Conservation (phyloP, 2,888 invertebrate species). For the Drosophila planitibia region DNA sequence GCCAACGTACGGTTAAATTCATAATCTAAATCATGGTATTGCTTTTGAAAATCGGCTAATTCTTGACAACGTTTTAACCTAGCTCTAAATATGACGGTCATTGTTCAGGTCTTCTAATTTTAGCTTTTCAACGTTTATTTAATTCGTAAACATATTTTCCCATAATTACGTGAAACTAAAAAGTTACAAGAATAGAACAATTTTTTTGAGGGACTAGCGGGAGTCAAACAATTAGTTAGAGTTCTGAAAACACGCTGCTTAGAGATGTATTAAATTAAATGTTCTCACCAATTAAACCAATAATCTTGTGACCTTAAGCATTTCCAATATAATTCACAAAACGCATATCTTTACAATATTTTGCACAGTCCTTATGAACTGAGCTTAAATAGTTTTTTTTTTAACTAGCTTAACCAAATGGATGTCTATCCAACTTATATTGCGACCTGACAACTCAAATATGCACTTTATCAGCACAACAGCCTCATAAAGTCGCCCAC, state of each 20-base stretch:
- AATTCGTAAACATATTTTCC: neutral
- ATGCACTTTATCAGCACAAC: constrained; percentile 38
- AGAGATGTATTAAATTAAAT: no score
- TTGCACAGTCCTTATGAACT: neutral
- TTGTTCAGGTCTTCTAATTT: neutral
- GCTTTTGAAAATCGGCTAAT: neutral
- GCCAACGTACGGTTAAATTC: neutral
- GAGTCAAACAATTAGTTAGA: neutral
- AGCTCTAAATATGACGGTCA: neutral
- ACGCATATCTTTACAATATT: neutral
- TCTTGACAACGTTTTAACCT: neutral
- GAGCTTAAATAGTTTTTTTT: neutral
- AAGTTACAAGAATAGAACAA: neutral
- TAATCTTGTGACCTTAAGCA: neutral
- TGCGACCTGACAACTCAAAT: constrained; percentile 10
- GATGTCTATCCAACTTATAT: neutral
- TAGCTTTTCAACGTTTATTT: neutral
- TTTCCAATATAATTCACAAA: neutral
- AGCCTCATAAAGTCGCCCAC: constrained; percentile 43
- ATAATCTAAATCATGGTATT: neutral
- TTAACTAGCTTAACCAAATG: neutral
- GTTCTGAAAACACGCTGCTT: neutral
- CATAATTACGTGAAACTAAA: neutral
- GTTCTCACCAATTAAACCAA: neutral
- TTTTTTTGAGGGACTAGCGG: no score